Percentiles rank a stretch among this genome's conserved stretches.
phyloP scores from a whole-genome alignment of 2,797 vertebrate genomes.

The Garrulus glandarius region DNA sequence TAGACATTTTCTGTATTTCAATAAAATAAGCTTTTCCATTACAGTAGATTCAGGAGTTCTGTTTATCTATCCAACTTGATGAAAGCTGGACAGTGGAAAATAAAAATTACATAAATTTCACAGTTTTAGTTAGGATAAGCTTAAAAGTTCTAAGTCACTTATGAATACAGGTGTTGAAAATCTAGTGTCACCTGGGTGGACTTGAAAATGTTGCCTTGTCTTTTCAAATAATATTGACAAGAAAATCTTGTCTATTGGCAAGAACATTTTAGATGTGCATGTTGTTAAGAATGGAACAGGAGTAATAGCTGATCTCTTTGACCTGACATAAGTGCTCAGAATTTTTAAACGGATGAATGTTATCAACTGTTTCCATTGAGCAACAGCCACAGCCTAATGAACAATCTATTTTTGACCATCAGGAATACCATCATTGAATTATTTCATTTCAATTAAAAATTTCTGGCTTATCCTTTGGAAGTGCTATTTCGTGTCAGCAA shows the following conservation, averaged over 20 bases:
- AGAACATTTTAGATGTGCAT: neutral
- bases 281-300: neutral
- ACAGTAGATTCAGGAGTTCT: neutral
- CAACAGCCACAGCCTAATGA: neutral
- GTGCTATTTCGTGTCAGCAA: neutral
- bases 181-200: neutral
- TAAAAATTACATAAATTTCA: neutral
- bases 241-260: neutral
- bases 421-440: neutral
- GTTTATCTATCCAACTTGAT: neutral
- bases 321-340: neutral
- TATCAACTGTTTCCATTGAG: neutral
- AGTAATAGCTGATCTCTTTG: neutral
- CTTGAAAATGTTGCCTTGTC: neutral
- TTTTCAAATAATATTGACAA: neutral
- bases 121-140: neutral
- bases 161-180: neutral
- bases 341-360: neutral
- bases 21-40: neutral
- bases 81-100: neutral
- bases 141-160: neutral
- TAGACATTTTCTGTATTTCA: neutral
- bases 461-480: neutral
- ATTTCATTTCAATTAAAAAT: neutral
- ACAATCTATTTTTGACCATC: neutral